phyloP scores from a whole-genome alignment of 2,797 vertebrate species.

The Picus viridis region DNA sequence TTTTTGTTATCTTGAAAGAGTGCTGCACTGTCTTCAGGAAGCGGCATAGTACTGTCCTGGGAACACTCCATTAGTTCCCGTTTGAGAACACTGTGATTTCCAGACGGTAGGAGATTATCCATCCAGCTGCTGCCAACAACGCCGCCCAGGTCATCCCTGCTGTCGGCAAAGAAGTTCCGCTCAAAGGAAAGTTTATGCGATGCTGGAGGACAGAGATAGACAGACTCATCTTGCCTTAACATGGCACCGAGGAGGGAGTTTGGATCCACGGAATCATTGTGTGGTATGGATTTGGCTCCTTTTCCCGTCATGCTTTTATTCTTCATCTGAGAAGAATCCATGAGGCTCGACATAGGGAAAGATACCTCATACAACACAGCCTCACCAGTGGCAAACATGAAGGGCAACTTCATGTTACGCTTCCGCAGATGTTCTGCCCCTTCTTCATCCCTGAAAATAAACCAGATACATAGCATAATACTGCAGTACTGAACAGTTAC shows the following conservation, averaged over 20 bases:
- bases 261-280: slow-evolving; percentile 73
- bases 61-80: slow-evolving; percentile 66
- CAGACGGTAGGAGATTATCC: slow-evolving; percentile 58
- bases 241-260: slow-evolving; percentile 78
- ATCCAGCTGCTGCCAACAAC: slow-evolving; percentile 68
- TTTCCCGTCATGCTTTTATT: slow-evolving; percentile 56
- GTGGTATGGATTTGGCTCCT: slow-evolving; percentile 50
- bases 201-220: slow-evolving; percentile 80
- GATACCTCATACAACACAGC: slow-evolving; percentile 81
- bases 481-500: not conserved
- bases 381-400: slow-evolving; percentile 84
- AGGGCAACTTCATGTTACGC: slow-evolving; percentile 80
- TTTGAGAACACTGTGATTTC: slow-evolving; percentile 72
- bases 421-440: slow-evolving; percentile 83
- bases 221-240: slow-evolving; percentile 81
- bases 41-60: slow-evolving; percentile 41
- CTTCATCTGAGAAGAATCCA: slow-evolving; percentile 69
- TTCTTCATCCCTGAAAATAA: slow-evolving; percentile 83
- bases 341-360: slow-evolving; percentile 61
- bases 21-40: slow-evolving; percentile 59
- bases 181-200: slow-evolving; percentile 71
- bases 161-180: slow-evolving; percentile 59
- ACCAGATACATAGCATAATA: not conserved
- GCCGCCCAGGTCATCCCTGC: slow-evolving; percentile 47
- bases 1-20: slow-evolving; percentile 77